phyloP scores from a whole-genome alignment of 2,888 invertebrate genomes.

The Odontomyia ornata region DNA sequence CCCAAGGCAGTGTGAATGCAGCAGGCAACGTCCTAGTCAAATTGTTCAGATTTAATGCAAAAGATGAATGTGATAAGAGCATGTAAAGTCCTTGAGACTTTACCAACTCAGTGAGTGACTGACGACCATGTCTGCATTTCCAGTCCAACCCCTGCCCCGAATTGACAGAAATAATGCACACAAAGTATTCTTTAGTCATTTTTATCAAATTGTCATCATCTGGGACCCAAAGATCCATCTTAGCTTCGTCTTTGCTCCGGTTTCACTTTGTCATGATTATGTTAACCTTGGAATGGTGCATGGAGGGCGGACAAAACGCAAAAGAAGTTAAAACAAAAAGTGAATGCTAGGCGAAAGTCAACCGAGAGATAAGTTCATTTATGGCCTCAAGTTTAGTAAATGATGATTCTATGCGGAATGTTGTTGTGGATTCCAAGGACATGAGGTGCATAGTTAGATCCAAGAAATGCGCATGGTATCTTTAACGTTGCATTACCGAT shows the following conservation, averaged over 20 bases:
- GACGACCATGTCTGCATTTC: conserved; percentile 23
- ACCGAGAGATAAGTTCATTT: too few relatives aligned
- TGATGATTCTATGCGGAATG: too few relatives aligned
- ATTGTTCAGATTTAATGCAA: conserved; percentile 8
- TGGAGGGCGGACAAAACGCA: too few relatives aligned
- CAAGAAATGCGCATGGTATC: too few relatives aligned
- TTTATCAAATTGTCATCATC: conserved; percentile 37
- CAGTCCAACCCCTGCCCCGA: not conserved
- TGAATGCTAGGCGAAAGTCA: not conserved
- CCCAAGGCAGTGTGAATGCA: not conserved
- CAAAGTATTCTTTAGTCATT: conserved; percentile 23
- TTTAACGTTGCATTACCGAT: not conserved
- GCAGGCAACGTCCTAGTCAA: conserved; percentile 8
- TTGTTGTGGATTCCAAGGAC: too few relatives aligned
- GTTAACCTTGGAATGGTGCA: not conserved
- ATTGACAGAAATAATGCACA: conserved; percentile 35
- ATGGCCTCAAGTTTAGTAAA: too few relatives aligned
- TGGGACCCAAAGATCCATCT: not conserved
- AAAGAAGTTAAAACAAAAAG: conserved; percentile 9
- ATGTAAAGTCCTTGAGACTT: conserved; percentile 30
- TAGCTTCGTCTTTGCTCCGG: conserved; percentile 11
- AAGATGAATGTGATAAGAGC: conserved; percentile 1
- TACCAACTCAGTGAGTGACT: conserved; percentile 6
- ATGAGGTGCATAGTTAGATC: too few relatives aligned
- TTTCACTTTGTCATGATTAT: not conserved